A percentile compares a stretch with the other conserved stretches of the same genome.
These are phyloP conservation scores for Channa maculata DNA, from an alignment of 2,113 vertebrate species.

Conservation along the genomic window DNA sequence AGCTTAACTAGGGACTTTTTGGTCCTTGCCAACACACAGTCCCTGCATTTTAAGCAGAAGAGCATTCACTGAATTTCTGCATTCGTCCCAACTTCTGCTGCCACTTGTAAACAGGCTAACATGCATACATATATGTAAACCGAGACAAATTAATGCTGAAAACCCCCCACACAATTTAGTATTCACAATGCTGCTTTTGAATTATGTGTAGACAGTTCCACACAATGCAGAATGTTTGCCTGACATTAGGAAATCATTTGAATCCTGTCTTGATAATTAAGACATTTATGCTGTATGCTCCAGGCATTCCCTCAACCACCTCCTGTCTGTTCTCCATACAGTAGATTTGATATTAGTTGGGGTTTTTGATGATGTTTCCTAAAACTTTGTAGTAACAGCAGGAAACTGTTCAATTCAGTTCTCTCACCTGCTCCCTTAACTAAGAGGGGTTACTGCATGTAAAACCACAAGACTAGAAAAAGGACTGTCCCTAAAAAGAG, in stretches of 20 bases:
- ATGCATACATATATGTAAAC: slow-evolving; percentile 11
- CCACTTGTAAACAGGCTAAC: slow-evolving; percentile 43
- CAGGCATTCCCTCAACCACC: slow-evolving; percentile 11
- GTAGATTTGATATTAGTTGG: slow-evolving; percentile 6
- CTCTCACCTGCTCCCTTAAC: slow-evolving; percentile 28
- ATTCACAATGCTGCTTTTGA: slow-evolving; percentile 13
- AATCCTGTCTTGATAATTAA: slow-evolving; percentile 21
- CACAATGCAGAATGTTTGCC: background rate
- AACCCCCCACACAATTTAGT: background rate
- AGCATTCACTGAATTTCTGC: slow-evolving; percentile 72
- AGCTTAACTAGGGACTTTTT: slow-evolving; percentile 78
- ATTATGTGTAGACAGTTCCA: background rate
- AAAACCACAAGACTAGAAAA: slow-evolving; percentile 36
- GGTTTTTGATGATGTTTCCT: slow-evolving; percentile 35
- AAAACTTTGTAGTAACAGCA: slow-evolving; percentile 42
- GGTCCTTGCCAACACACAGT: slow-evolving; percentile 67
- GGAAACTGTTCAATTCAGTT: slow-evolving; percentile 30
- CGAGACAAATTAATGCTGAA: slow-evolving; percentile 4
- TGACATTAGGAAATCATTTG: slow-evolving; percentile 16
- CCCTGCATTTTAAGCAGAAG: slow-evolving; percentile 76
- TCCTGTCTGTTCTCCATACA: background rate
- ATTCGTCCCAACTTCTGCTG: slow-evolving; percentile 59
- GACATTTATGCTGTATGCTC: slow-evolving; percentile 9
- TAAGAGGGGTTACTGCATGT: slow-evolving; percentile 21
- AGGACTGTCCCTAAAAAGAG: slow-evolving; percentile 70